Evolutionary conservation across 2,888 invertebrate genomes (phyloP), one percentile per base, ranked within the genome.

Genomic region (Coleophora flavipennella): DNA sequence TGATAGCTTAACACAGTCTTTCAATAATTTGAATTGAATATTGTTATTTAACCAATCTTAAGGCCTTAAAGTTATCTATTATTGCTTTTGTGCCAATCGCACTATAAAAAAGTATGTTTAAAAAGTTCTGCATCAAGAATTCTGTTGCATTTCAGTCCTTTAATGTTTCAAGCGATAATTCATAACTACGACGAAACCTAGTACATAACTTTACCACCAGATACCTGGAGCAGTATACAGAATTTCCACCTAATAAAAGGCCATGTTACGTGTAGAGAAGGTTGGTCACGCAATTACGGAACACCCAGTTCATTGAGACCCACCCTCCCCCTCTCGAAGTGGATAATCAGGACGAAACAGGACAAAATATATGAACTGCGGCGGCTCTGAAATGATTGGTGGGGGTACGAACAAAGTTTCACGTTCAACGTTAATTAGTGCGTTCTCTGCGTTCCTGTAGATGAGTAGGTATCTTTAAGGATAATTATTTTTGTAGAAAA

Each of bases 161-260:
- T 3, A 20, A 20, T 4, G 20, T 4, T 20, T 4, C 20, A 20
- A 20, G 20, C 20, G 3, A 20, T 20, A 20, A 20, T 20, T 20
- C 20, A 20, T 20, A 20, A 20, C 20, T 4, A 20, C 20, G 20
- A 20, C 3, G 20, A 38, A 41, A 55, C 48, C 49, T 52, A 67
- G 64, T 67, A 69, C 67, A 73, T 74, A 79, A 76, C 65, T 74
- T n/a, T 64, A 58, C 57, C 56, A 60, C 61, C 55, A 57, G 57
- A 66, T 59, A 58, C 63, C 56, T 54, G 62, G 65, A 69, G 53
- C 70, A 73, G 67, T 71, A 74, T 68, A 75, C 71, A 78, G 77
- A 77, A 78, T 83, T 84, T 79, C 78, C 78, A 83, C 83, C 78
- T 83, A 83, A 83, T 84, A 83, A 83, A 81, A 81, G 80, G 64